phyloP scores from a whole-genome alignment of 2,113 vertebrate species.

The Sceloporus tristichus region DNA sequence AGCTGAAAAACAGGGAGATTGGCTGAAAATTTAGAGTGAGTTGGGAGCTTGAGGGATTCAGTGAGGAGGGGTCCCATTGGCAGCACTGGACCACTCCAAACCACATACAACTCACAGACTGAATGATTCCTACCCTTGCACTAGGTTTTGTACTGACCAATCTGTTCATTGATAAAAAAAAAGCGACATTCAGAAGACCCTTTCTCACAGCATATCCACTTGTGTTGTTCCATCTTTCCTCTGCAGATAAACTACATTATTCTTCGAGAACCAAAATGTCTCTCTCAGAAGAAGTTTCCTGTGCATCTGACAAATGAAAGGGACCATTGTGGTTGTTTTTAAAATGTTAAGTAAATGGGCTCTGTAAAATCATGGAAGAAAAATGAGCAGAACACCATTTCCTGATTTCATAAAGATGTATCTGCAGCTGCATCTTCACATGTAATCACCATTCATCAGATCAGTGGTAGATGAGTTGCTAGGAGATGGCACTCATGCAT shows the following conservation, averaged over 20 bases:
- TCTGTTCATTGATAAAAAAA: too few relatives aligned
- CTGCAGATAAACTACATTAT: too few relatives aligned
- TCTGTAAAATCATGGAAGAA: slow-evolving; percentile 13
- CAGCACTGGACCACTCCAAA: too few relatives aligned
- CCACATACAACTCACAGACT: too few relatives aligned
- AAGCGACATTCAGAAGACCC: too few relatives aligned
- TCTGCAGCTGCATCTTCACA: slow-evolving; percentile 22
- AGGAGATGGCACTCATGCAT: slow-evolving; percentile 23
- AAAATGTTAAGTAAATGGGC: background rate
- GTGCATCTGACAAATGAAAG: background rate
- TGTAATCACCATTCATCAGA: background rate
- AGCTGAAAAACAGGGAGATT: too few relatives aligned
- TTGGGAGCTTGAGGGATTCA: too few relatives aligned
- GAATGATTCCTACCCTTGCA: too few relatives aligned
- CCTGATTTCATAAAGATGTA: slow-evolving; percentile 41
- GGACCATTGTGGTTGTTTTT: slow-evolving; percentile 19
- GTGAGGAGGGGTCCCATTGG: too few relatives aligned
- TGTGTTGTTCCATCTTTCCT: too few relatives aligned
- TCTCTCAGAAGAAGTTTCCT: background rate
- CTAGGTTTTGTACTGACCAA: background rate
- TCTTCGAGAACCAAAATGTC: background rate
- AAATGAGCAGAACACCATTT: background rate
- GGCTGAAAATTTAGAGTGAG: too few relatives aligned
- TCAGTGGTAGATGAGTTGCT: slow-evolving; percentile 5
- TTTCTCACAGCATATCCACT: too few relatives aligned